Conservation (phyloP, 2,113 vertebrate genomes). For the Chroicocephalus ridibundus region DNA sequence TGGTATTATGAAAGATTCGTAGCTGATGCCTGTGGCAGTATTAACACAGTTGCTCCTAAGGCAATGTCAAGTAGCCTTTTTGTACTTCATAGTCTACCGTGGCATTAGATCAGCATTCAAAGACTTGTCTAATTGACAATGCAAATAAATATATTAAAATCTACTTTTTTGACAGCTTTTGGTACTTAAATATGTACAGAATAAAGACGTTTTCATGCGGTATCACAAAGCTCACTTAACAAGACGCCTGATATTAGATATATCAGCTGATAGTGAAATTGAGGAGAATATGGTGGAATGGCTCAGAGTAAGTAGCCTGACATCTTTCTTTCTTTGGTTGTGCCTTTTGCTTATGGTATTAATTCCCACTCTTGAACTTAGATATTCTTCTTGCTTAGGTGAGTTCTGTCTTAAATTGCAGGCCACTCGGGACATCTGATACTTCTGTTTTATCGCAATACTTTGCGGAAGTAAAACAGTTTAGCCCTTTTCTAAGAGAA, state of each 20-base stretch:
- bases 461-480: not conserved
- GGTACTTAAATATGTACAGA: conserved; percentile 98
- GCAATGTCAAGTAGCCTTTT: not conserved
- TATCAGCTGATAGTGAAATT: conserved; percentile 98
- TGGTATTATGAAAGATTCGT: not conserved
- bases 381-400: not conserved
- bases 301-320: conserved; percentile 87
- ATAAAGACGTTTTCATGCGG: conserved; percentile 99
- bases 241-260: conserved; percentile 95
- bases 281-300: conserved; percentile 99
- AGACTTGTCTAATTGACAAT: not conserved
- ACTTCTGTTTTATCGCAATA: not conserved
- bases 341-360: not conserved
- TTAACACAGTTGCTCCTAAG: not conserved
- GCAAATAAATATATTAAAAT: conserved; percentile 18
- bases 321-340: not conserved
- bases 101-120: not conserved
- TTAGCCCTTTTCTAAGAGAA: not conserved
- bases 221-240: conserved; percentile 99
- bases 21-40: not conserved
- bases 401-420: not conserved
- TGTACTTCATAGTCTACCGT: not conserved
- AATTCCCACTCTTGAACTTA: not conserved
- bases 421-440: not conserved
- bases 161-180: conserved; percentile 80